Evolutionary conservation across 2,888 invertebrate species (phyloP).

Genomic region (Nasonovia ribisnigri): DNA sequence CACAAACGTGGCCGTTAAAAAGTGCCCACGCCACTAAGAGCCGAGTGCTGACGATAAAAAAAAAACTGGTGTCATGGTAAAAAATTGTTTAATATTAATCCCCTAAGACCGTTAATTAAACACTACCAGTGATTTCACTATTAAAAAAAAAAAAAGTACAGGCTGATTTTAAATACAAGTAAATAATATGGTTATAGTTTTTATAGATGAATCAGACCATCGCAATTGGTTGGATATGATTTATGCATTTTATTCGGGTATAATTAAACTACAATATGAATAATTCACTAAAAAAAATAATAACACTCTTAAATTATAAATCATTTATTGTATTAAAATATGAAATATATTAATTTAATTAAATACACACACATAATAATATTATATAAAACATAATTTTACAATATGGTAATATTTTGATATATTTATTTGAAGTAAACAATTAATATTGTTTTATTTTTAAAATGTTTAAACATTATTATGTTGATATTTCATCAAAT

Average conservation of each 20-base stretch:
- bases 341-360: neutral
- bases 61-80: conserved; percentile 46
- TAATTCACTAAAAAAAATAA: neutral
- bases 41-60: conserved; percentile 48
- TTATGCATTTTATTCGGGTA: neutral
- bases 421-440: neutral
- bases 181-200: neutral
- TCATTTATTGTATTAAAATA: neutral
- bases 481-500: too few relatives aligned
- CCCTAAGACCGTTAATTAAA: conserved; percentile 38
- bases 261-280: neutral
- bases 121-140: conserved; percentile 35
- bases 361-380: neutral
- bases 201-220: neutral
- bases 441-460: neutral
- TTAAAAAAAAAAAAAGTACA: conserved; percentile 32
- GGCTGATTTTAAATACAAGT: neutral
- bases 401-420: neutral
- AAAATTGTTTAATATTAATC: conserved; percentile 56
- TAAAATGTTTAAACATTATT: neutral
- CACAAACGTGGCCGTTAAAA: conserved; percentile 60
- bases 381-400: neutral
- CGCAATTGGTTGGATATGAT: neutral
- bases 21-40: conserved; percentile 48
- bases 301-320: neutral